A percentile compares a stretch with the other conserved stretches of the same genome.
phyloP scores from a whole-genome alignment of 2,113 vertebrate genomes.

The Lonchura striata region DNA sequence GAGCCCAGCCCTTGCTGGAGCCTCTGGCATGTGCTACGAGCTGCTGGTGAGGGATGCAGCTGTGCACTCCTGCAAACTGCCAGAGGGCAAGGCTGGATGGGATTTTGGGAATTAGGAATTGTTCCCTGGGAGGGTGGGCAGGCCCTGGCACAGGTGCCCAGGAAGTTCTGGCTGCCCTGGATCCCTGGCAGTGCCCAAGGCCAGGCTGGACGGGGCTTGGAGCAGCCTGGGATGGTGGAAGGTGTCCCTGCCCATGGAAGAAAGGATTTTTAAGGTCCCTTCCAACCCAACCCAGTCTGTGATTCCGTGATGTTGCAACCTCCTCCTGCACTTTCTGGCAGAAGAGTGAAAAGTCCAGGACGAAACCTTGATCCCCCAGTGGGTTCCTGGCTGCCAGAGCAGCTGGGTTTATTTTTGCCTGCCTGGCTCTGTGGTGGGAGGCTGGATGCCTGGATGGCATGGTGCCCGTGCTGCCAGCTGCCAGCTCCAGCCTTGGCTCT shows the following conservation, averaged over 20 bases:
- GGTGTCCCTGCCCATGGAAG: not conserved
- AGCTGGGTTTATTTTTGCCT: not conserved
- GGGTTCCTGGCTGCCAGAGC: fast-evolving
- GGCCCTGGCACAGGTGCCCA: not conserved
- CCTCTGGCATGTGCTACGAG: not conserved
- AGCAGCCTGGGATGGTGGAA: fast-evolving
- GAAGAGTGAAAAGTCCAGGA: not conserved
- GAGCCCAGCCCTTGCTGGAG: not conserved
- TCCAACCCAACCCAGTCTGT: not conserved
- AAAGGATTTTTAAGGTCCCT: not conserved
- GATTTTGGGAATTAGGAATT: not conserved
- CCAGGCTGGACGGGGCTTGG: not conserved
- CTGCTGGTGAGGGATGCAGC: not conserved
- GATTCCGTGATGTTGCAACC: not conserved
- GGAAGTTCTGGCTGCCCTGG: not conserved
- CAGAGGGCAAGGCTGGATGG: fast-evolving
- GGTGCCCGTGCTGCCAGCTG: not conserved
- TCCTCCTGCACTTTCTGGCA: not conserved
- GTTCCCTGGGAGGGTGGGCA: not conserved
- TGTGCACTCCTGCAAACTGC: not conserved
- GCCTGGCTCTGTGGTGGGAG: not conserved
- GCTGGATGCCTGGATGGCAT: not conserved
- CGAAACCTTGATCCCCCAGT: not conserved
- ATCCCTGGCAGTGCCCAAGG: no score
- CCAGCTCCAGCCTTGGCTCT: not conserved